Evolutionary conservation across 2,113 vertebrate genomes (phyloP), one percentile per base, ranked within the genome.

Genomic region (Nycticorax nycticorax): DNA sequence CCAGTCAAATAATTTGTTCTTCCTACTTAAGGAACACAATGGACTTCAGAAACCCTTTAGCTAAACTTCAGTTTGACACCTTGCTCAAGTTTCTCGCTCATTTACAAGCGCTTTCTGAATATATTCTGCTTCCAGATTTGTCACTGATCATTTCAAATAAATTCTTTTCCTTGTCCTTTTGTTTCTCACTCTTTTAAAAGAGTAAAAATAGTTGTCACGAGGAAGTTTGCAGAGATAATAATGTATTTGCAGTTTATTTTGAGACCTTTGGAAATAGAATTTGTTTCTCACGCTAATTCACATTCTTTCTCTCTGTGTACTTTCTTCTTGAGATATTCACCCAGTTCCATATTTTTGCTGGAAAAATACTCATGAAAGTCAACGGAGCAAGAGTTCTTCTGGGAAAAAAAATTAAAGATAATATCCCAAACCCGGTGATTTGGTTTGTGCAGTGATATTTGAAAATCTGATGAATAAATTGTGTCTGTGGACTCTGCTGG

Each of bases 121-220:
- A 76, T 43, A 71, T 62, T 88, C 41, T 86, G 5, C 24, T 86
- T 92, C 60, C 43, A 69, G 55, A 93, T 80, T 93, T 95, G 67
- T 76, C 50, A 67, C 27, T 57, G 73, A 78, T 62, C 83, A 80
- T 55, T 77, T 77, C 23, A 71, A 86, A 33, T 63, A 0, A 55
- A 81, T 91, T 74, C 3, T 1, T 71, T 90, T 79, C 33, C 22
- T 72, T 59, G 14, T 63, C 39, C 11, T 71, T 92, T 80, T 78
- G 22, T 91, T 95, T 86, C 59, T 27, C 7, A 59, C 10, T 43
- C 13, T 88, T 48, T 84, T 24, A 84, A 85, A 88, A 37, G 32
- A 43, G 10, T 77, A 55, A 85, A 90, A 89, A 78, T 66, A 75
- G 33, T 68, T 74, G 45, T 84, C 32, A 62, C 37, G 74, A 47